These are phyloP conservation scores for Argyresthia goedartella DNA, from an alignment of 2,888 invertebrate species.

Conservation along the genomic window DNA sequence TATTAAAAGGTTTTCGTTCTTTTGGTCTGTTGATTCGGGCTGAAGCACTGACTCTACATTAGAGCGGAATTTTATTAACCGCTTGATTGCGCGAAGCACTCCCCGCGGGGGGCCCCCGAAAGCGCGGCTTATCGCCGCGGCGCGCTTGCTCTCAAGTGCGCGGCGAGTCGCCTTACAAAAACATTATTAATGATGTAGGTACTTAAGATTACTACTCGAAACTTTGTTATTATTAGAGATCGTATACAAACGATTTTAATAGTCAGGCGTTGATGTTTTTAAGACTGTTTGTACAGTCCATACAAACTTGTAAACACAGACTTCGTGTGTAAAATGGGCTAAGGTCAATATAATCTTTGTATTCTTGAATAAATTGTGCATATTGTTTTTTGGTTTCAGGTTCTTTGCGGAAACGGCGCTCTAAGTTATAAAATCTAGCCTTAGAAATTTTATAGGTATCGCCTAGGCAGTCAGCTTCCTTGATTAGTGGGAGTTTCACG, in stretches of 20 bases:
- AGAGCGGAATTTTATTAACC: background rate
- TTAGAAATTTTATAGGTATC: background rate
- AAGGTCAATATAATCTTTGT: background rate
- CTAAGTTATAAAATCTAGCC: background rate
- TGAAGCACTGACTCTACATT: background rate
- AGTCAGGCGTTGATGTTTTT: no score
- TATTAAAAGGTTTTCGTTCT: background rate
- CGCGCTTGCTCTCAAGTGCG: no score
- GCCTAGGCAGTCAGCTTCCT: background rate
- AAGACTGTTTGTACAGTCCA: no score
- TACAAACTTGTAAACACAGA: background rate
- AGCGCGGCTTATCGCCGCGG: background rate
- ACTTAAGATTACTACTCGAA: no score
- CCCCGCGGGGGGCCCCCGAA: background rate
- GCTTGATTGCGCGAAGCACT: no score
- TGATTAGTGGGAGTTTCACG: background rate
- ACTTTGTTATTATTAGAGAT: no score
- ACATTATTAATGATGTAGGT: no score
- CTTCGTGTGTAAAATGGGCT: no score
- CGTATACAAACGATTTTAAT: no score
- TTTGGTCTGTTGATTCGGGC: background rate
- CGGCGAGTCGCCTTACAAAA: no score
- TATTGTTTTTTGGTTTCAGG: background rate
- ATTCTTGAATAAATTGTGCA: constrained; percentile 1
- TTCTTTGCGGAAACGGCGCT: background rate